Evolutionary conservation across 2,113 vertebrate genomes (phyloP).

Genomic region (Argyrosomus japonicus): DNA sequence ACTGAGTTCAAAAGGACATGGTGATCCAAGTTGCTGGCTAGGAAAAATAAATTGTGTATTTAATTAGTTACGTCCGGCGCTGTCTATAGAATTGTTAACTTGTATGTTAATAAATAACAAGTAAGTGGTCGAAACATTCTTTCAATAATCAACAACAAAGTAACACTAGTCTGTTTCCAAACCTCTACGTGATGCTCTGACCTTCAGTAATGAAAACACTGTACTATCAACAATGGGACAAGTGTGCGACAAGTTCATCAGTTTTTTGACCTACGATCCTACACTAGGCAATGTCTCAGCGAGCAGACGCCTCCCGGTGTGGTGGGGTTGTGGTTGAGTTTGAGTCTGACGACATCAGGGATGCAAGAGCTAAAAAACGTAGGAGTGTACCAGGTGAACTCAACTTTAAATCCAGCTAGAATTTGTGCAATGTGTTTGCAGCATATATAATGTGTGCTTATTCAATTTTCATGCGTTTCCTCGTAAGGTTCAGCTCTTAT

Average conservation of each 20-base stretch:
- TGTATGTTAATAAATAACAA: constrained; percentile 7
- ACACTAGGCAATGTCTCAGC: constrained; percentile 78
- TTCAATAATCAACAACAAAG: neutral
- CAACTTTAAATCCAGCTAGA: constrained; percentile 3
- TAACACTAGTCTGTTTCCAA: neutral
- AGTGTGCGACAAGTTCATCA: constrained; percentile 33
- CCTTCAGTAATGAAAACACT: neutral
- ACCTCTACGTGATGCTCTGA: neutral
- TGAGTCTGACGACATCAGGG: constrained; percentile 72
- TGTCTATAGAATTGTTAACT: neutral
- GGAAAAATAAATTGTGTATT: neutral
- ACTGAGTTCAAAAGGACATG: constrained; percentile 30
- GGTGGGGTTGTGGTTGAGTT: constrained; percentile 78
- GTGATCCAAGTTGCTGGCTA: neutral
- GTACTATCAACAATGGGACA: constrained; percentile 22
- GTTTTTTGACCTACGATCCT: constrained; percentile 19
- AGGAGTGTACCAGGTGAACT: constrained; percentile 78
- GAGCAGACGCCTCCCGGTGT: constrained; percentile 72
- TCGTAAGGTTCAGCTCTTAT: constrained; percentile 80
- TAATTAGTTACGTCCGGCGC: neutral
- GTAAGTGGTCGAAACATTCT: neutral
- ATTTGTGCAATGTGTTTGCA: constrained; percentile 2
- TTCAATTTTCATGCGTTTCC: constrained; percentile 33
- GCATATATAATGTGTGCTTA: constrained; percentile 7
- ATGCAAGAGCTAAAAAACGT: constrained; percentile 62